Conservation (phyloP, 2,888 invertebrate genomes). For the Stenichneumon culpator region DNA sequence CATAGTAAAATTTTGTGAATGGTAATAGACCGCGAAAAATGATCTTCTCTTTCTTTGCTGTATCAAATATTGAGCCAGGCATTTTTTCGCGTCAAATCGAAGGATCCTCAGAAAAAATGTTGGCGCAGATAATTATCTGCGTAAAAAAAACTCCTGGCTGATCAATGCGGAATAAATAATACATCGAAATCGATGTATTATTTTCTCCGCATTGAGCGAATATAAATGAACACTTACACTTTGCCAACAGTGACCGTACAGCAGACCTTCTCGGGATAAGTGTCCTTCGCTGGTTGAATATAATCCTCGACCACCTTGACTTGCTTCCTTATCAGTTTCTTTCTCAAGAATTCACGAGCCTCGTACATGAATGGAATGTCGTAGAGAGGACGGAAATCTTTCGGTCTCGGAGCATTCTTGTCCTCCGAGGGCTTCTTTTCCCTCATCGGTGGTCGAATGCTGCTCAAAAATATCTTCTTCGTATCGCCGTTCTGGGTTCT, state of each 20-base stretch:
- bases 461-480: conserved; percentile 98
- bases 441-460: conserved; percentile 97
- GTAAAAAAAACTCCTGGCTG: no score
- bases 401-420: conserved; percentile 89
- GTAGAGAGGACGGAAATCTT: conserved; percentile 95
- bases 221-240: conserved; percentile 86
- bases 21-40: no score
- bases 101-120: no score
- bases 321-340: conserved; percentile 97
- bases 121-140: not conserved
- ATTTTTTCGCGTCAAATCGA: no score
- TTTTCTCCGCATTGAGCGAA: not conserved
- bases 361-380: conserved; percentile 99
- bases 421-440: conserved; percentile 88
- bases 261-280: conserved; percentile 97
- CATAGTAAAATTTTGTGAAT: no score
- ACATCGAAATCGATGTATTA: not conserved
- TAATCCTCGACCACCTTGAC: conserved; percentile 97
- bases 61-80: no score
- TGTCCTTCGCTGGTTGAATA: conserved; percentile 97
- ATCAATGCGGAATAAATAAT: no score
- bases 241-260: conserved; percentile 96
- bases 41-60: no score
- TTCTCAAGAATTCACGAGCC: conserved; percentile 98
- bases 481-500: conserved; percentile 91